These are phyloP conservation scores for Lycocerus yunnanus DNA, from an alignment of 2,888 invertebrate species.

Conservation along the genomic window DNA sequence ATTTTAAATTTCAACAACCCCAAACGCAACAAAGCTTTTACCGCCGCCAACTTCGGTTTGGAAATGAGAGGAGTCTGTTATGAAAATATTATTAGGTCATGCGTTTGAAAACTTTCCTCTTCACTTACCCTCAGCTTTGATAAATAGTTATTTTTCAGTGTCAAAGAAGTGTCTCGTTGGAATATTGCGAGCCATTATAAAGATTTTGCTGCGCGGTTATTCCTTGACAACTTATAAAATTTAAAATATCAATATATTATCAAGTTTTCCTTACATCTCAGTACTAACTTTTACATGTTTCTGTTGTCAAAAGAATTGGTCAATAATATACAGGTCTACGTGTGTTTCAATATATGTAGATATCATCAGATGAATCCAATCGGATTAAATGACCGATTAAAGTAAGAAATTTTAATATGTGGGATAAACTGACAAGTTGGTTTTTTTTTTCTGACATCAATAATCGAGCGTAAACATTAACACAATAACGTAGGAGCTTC, in stretches of 20 bases:
- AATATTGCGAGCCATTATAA: background rate
- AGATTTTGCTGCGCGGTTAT: background rate
- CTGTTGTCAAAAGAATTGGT: no score
- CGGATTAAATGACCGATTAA: background rate
- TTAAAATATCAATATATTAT: slow-evolving; percentile 9
- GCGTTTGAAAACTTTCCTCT: slow-evolving; percentile 24
- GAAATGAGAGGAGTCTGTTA: slow-evolving; percentile 19
- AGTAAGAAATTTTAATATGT: slow-evolving; percentile 6
- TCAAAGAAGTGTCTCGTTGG: slow-evolving; percentile 48
- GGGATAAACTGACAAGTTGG: background rate
- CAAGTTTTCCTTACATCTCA: background rate
- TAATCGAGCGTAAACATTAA: slow-evolving; percentile 39
- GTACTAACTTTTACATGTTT: no score
- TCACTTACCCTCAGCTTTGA: slow-evolving; percentile 31
- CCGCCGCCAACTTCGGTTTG: slow-evolving; percentile 16
- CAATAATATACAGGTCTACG: background rate
- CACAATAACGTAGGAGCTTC: slow-evolving; percentile 36
- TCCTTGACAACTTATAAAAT: background rate
- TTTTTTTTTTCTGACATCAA: slow-evolving; percentile 19
- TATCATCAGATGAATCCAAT: background rate
- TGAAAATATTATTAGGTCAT: slow-evolving; percentile 15
- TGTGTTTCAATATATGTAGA: background rate
- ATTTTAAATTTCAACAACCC: slow-evolving; percentile 31
- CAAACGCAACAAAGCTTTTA: slow-evolving; percentile 23
- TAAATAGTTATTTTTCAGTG: slow-evolving; percentile 46